These are phyloP conservation scores for Suncus etruscus DNA, from an alignment of 2,113 vertebrate species.

Conservation along the genomic window DNA sequence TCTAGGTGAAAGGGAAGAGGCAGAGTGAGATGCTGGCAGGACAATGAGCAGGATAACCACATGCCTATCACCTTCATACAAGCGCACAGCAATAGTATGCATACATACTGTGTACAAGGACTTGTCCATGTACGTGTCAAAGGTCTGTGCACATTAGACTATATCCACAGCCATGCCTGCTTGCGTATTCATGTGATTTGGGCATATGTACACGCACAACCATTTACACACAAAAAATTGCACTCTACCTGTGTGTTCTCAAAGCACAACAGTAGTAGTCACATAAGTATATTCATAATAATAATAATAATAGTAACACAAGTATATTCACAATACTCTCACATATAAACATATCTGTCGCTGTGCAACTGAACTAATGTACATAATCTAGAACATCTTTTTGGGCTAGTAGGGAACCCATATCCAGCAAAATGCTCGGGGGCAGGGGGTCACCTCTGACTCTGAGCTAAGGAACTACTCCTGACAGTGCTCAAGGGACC, in stretches of 20 bases:
- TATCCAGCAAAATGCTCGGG: too few species aligned
- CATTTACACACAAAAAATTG: background rate
- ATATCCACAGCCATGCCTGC: background rate
- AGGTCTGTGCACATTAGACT: slow-evolving; percentile 30
- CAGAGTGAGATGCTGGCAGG: slow-evolving; percentile 40
- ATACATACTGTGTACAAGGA: background rate
- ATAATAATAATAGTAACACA: background rate
- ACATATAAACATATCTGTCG: background rate
- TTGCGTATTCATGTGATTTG: background rate
- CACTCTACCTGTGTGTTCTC: too few species aligned
- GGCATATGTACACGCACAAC: background rate
- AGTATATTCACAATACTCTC: background rate
- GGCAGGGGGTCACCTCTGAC: too few species aligned
- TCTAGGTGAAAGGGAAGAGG: slow-evolving; percentile 86
- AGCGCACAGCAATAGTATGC: background rate
- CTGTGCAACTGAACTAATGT: background rate
- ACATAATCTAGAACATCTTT: background rate
- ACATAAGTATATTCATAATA: too few species aligned
- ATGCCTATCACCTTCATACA: background rate
- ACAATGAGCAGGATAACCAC: background rate
- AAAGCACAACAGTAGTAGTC: too few species aligned
- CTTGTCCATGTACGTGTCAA: background rate
- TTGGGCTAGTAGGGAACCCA: too few species aligned
- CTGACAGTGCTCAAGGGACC: too few species aligned
- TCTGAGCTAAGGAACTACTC: too few species aligned